Evolutionary conservation across 37 sponge, comb jelly and placozoan genomes (phyloP), one percentile per base, ranked within the genome.

Genomic region (Theonella swinhoei): DNA sequence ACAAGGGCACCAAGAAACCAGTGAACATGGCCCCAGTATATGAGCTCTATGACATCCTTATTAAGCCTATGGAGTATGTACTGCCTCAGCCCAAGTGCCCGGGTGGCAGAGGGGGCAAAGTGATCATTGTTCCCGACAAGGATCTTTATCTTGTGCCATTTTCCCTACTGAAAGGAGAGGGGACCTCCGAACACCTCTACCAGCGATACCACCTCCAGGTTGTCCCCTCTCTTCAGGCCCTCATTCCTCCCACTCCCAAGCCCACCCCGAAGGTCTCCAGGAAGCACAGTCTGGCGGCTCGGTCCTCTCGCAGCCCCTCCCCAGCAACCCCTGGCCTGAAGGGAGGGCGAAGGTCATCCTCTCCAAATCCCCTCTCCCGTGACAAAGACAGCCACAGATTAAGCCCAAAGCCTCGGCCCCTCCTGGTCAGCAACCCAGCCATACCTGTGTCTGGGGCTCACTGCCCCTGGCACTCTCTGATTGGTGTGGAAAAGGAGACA

Each of bases 121-220:
- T 96, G 38, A 68, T 87, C 72, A 78, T 96, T 30, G 72, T 97
- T 19, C 93, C 91, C 4, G 93, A 97, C 77, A 94, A 88, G 37
- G 96, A 95, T 9, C 97, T 97, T 72, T 91, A 92, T 63, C 91
- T 97, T 14, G 88, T 97, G 5, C 97, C 97, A 0, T 97, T 94
- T 59, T 63, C 87, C 7, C 94, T 97, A 26, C 87, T 97, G 42
- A 87, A 81, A 61, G 76, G 81, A 43, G 91, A 87, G 32, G 80
- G 80, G 0, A 42, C 23, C 5, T n/a, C 65, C 24, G 83, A 86
- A 23, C 87, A 68, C 64, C 80, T 95, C 58, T 93, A 86, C 74
- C 78, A 92, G 74, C 87, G 89, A 19, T 95, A 73, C 78, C 90
- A 88, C 17, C 80, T 95, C 29, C 77, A 68, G 20, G 70, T 93